Conservation (phyloP, 2,888 invertebrate species). For the Amiota communis region DNA sequence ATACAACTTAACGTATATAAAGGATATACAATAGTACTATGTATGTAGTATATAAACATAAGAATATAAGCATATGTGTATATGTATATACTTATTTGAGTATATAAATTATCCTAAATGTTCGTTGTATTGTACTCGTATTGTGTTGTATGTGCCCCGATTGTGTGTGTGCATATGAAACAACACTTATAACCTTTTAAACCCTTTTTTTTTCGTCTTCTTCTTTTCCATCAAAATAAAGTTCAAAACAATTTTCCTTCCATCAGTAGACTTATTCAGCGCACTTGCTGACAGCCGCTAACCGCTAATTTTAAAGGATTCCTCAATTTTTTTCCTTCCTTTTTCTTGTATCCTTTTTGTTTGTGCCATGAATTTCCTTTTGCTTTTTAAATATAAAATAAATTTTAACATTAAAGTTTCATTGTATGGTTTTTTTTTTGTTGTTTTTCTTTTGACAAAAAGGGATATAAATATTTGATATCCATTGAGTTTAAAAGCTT, state of each 20-base stretch:
- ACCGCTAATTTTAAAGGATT: conserved; percentile 20
- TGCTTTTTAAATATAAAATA: too few species aligned
- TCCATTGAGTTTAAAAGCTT: too few species aligned
- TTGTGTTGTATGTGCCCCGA: background rate
- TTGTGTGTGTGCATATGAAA: background rate
- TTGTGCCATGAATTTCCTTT: background rate
- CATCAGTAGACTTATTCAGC: background rate
- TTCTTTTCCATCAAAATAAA: conserved; percentile 6
- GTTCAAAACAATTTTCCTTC: conserved; percentile 18
- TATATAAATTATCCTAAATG: background rate
- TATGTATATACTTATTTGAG: background rate
- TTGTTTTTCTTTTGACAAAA: too few species aligned
- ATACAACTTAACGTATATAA: too few species aligned
- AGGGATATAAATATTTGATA: too few species aligned
- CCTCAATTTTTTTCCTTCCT: background rate
- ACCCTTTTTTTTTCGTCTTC: background rate
- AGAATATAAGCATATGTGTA: too few species aligned
- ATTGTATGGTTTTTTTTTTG: too few species aligned
- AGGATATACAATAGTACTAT: too few species aligned
- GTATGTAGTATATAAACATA: background rate
- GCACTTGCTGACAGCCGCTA: background rate
- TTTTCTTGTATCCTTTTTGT: background rate
- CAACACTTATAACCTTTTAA: background rate
- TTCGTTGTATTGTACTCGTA: too few species aligned
- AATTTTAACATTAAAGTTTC: too few species aligned